Conservation (phyloP, 1,140 invertebrate genomes). For the Coptotermes formosanus region DNA sequence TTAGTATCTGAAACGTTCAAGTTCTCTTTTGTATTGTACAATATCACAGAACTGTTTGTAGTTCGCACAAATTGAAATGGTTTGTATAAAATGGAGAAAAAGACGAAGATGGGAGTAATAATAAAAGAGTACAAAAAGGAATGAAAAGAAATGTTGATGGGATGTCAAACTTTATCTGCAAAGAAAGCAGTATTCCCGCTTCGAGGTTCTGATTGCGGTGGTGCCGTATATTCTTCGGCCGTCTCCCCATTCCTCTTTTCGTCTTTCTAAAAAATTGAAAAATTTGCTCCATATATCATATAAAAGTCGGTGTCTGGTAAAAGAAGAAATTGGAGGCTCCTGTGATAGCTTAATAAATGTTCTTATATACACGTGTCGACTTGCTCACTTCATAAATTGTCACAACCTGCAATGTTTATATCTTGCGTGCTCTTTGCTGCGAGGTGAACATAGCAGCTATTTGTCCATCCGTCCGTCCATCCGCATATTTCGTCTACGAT, state of each 20-base stretch:
- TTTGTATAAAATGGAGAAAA: neutral
- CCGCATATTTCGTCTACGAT: no score
- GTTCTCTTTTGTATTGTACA: neutral
- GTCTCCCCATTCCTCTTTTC: neutral
- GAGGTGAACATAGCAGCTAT: no score
- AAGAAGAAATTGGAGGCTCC: neutral
- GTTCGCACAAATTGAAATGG: constrained; percentile 13
- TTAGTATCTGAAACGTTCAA: neutral
- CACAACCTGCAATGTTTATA: no score
- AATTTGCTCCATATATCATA: constrained; percentile 9
- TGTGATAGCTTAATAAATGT: neutral
- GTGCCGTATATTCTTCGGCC: neutral
- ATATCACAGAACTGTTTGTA: constrained; percentile 9
- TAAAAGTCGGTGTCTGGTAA: neutral
- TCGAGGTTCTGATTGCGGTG: neutral
- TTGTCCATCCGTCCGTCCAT: no score
- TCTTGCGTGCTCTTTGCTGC: no score
- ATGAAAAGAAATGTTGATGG: constrained; percentile 19
- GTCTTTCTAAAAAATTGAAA: constrained; percentile 5
- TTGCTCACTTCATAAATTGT: no score
- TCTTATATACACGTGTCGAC: neutral
- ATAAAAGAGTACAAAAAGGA: constrained; percentile 12
- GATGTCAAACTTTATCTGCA: constrained; percentile 18
- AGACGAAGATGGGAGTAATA: constrained; percentile 6
- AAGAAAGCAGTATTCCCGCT: constrained; percentile 6